A percentile compares a stretch with the other conserved stretches of the same genome.
Evolutionary conservation across 2,113 vertebrate species (phyloP).

Genomic region (Pongo abelii): DNA sequence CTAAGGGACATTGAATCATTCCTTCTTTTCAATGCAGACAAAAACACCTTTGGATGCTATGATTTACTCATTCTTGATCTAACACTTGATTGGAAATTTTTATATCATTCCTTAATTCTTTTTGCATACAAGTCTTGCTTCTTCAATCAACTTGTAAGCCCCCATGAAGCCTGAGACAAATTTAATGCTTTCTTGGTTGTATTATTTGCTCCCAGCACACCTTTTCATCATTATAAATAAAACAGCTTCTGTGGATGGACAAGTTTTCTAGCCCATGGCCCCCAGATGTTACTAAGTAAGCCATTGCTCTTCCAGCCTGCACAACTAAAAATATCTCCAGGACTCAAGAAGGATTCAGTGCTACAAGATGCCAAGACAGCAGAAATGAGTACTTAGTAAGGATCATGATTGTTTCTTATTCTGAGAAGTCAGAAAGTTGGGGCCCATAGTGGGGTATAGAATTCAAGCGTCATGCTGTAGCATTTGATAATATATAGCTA

Average conservation of each 20-base stretch:
- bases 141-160: background rate
- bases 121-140: background rate
- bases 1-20: background rate
- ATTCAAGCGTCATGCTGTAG: rapidly evolving
- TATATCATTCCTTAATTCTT: background rate
- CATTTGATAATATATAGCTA: background rate
- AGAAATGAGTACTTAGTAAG: background rate
- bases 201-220: background rate
- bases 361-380: background rate
- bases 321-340: background rate
- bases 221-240: background rate
- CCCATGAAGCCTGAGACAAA: background rate
- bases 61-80: background rate
- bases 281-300: background rate
- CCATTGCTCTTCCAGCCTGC: background rate
- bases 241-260: background rate
- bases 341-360: background rate
- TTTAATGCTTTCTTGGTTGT: background rate
- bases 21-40: background rate
- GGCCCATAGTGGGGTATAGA: rapidly evolving
- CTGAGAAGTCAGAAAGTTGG: background rate
- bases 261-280: background rate
- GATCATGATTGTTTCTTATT: background rate
- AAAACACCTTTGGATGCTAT: background rate
- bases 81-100: background rate